These are phyloP conservation scores for Ophion ventricosus DNA, from an alignment of 2,888 invertebrate species.

Conservation along the genomic window DNA sequence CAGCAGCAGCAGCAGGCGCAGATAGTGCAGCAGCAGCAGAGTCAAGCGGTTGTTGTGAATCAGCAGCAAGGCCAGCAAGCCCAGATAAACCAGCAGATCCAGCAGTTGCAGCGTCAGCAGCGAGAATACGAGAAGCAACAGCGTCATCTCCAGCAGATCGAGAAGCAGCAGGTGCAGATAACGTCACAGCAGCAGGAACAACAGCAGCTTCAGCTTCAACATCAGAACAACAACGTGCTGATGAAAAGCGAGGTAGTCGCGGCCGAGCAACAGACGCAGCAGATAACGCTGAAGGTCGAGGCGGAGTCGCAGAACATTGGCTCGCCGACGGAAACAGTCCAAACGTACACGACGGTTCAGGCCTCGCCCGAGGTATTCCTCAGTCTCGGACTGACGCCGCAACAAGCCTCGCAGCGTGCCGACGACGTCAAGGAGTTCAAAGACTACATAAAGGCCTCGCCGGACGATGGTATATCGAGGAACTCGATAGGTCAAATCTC, in stretches of 20 bases:
- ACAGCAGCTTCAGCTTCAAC: slow-evolving; percentile 60
- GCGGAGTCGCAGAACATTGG: slow-evolving; percentile 77
- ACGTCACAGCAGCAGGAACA: slow-evolving; percentile 71
- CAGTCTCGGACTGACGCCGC: slow-evolving; percentile 77
- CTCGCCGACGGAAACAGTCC: slow-evolving; percentile 74
- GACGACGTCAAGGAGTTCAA: slow-evolving; percentile 80
- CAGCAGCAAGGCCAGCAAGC: slow-evolving; percentile 75
- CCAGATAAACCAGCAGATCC: slow-evolving; percentile 58
- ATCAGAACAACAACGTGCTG: slow-evolving; percentile 79
- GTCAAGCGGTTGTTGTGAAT: slow-evolving; percentile 78
- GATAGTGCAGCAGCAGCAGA: slow-evolving; percentile 71
- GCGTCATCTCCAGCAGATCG: slow-evolving; percentile 78
- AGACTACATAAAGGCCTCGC: slow-evolving; percentile 75
- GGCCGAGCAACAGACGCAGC: slow-evolving; percentile 73
- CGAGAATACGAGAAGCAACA: slow-evolving; percentile 77
- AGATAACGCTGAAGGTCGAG: slow-evolving; percentile 77
- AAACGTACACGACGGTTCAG: slow-evolving; percentile 79
- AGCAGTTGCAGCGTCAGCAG: slow-evolving; percentile 74
- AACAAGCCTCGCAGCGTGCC: slow-evolving; percentile 68
- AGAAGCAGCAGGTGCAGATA: slow-evolving; percentile 77
- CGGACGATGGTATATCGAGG: slow-evolving; percentile 78
- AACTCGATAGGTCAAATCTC: slow-evolving; percentile 81
- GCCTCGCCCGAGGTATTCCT: slow-evolving; percentile 80
- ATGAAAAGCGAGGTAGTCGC: slow-evolving; percentile 74
- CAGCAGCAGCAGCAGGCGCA: slow-evolving; percentile 69